Evolutionary conservation across 2,888 invertebrate species (phyloP), one percentile per base, ranked within the genome.

Genomic region (Pristionchus japonicus): DNA sequence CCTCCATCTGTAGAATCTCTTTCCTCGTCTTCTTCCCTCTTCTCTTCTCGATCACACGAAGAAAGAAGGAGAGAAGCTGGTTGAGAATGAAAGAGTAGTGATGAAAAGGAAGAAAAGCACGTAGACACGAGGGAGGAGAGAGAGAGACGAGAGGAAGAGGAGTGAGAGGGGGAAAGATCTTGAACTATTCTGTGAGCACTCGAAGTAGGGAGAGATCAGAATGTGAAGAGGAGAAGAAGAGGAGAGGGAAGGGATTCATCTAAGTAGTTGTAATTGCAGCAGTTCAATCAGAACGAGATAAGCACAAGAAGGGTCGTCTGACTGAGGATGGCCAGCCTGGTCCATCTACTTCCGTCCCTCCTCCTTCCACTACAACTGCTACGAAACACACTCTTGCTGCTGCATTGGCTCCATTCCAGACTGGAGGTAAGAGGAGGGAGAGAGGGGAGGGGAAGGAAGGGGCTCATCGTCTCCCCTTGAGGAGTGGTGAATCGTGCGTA

Each of bases 261-360:
- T 31, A n/a, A 77, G 31, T 31, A 67, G 31, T 74, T 6, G 4
- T 61, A n/a, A 70, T 90, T 91, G 47, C 89, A 91, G 92, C 92
- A 1, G 92, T 92, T 37, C 92, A 92, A 88, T 91, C 91, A 9
- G 92, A 92, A 85, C 88, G 92, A n/a, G 92, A 92, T 88, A 92
- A 92, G 85, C 92, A 92, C 89, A 92, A 92, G 89, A 92, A 92
- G 88, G 86, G 17, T 13, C 49, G 47, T 27, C 37, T 84, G 1
- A 37, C 57, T 57, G 84, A 84, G 27, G 86, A 86, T 67, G 86
- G 43, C 0, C 49, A 47, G 20, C 37, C 57, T 6, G 84, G 84
- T 2, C 84, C 84, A 1, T 84, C 84, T 23, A 84, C 57, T 23
- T 86, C 86, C 20, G 31, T n/a, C 13, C 23, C 86, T 40, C 23